A percentile compares a stretch with the other conserved stretches of the same genome.
Conservation (phyloP, 64 coral and sea anemone species). For the Dendrophyllia cribrosa region DNA sequence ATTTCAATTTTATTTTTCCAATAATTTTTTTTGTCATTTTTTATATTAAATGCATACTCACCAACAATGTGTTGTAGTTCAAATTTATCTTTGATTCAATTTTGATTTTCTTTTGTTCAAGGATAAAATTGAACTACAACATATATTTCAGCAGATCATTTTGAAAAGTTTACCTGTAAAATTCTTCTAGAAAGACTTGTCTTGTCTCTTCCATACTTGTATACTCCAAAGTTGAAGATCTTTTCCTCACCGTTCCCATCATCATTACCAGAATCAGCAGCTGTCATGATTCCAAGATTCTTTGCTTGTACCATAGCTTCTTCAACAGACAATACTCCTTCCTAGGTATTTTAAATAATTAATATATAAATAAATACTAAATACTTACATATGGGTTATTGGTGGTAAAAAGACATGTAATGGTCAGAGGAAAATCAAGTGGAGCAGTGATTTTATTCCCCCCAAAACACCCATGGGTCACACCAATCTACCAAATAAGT, state of each 20-base stretch:
- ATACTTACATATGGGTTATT: not conserved
- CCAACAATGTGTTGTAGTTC: no score
- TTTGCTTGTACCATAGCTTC: slow-evolving; percentile 93
- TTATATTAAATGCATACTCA: no score
- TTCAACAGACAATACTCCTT: slow-evolving; percentile 84
- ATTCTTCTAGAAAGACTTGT: slow-evolving; percentile 89
- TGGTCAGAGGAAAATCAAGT: no score
- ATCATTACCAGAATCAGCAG: slow-evolving; percentile 22
- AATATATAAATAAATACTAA: not conserved
- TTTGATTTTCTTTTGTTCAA: no score
- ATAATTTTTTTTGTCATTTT: no score
- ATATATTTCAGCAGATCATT: not conserved
- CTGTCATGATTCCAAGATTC: slow-evolving; percentile 73
- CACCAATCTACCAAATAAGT: no score
- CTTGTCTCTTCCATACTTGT: slow-evolving; percentile 83
- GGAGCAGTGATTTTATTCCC: no score
- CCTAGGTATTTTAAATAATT: slow-evolving; percentile 11
- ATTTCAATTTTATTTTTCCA: no score
- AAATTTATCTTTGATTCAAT: no score
- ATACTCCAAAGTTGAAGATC: slow-evolving; percentile 96
- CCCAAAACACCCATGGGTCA: no score
- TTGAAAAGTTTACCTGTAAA: slow-evolving; percentile 68
- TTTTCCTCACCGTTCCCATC: slow-evolving; percentile 73
- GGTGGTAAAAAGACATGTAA: no score
- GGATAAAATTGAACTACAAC: not conserved